Evolutionary conservation across 30 jellyfish, hydroid and myxozoan genomes (phyloP).

Genomic region (Clytia hemisphaerica): DNA sequence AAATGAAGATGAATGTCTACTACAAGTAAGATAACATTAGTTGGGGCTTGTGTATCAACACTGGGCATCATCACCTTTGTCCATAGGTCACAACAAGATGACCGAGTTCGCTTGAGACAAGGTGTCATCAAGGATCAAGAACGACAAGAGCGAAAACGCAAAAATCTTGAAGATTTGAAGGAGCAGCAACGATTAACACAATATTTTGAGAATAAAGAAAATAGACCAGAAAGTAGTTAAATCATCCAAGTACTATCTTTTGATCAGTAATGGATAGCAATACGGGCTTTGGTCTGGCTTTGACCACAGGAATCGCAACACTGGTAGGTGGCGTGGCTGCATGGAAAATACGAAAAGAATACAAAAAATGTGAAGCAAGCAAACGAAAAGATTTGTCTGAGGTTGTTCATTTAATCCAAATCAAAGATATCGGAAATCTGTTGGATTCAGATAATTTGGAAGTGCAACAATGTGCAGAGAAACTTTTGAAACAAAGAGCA

Average conservation of each 20-base stretch:
- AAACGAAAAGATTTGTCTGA: slow-evolving; percentile 54
- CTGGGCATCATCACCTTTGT: slow-evolving; percentile 44
- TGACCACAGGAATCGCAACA: slow-evolving; percentile 67
- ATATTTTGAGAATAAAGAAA: neutral
- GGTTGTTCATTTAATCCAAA: slow-evolving; percentile 25
- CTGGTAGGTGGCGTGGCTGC: slow-evolving; percentile 49
- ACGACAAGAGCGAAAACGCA: slow-evolving; percentile 57
- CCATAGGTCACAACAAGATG: slow-evolving; percentile 63
- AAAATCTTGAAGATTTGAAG: slow-evolving; percentile 43
- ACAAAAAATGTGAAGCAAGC: slow-evolving; percentile 26
- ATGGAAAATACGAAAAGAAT: slow-evolving; percentile 41
- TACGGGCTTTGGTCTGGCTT: no score
- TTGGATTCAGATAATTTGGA: slow-evolving; percentile 37
- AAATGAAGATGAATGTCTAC: slow-evolving; percentile 68
- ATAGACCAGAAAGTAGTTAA: neutral
- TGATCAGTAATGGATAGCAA: neutral
- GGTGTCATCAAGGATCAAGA: slow-evolving; percentile 70
- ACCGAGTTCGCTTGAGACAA: slow-evolving; percentile 55
- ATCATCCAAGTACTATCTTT: neutral
- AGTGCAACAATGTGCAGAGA: slow-evolving; percentile 66
- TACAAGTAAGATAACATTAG: slow-evolving; percentile 47
- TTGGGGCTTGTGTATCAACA: slow-evolving; percentile 38
- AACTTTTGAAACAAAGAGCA: slow-evolving; percentile 56
- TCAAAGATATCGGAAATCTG: slow-evolving; percentile 43
- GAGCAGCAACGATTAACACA: slow-evolving; percentile 30